Conservation (phyloP, 2,113 vertebrate genomes). For the Mionectes macconnelli region DNA sequence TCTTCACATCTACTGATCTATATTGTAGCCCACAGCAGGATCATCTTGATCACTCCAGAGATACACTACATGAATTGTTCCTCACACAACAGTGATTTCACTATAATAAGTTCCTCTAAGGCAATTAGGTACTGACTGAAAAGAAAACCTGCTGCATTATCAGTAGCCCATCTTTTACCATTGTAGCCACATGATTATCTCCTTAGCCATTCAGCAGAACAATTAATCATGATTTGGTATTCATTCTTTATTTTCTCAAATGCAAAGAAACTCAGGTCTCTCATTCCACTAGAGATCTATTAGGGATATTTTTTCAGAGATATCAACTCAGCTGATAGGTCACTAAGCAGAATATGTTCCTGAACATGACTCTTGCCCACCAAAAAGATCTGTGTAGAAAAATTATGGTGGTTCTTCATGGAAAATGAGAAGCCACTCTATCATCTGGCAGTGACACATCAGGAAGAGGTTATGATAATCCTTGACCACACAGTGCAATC, state of each 20-base stretch:
- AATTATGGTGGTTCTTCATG: neutral
- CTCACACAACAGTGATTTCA: conserved; percentile 3
- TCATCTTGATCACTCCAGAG: conserved; percentile 31
- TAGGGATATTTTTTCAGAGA: neutral
- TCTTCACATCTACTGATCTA: neutral
- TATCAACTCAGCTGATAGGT: neutral
- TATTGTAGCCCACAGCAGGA: conserved; percentile 33
- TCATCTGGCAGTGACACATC: neutral
- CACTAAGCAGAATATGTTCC: neutral
- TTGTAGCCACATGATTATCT: neutral
- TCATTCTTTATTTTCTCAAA: neutral
- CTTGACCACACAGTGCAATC: neutral
- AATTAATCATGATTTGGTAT: neutral
- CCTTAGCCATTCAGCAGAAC: neutral
- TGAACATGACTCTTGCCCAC: neutral
- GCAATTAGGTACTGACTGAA: conserved; percentile 23
- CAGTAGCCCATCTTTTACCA: neutral
- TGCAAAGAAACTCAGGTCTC: neutral
- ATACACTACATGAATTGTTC: neutral
- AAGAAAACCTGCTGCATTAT: conserved; percentile 21
- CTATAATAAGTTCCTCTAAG: conserved; percentile 41
- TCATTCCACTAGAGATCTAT: neutral
- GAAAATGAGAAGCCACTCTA: neutral
- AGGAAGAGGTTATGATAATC: neutral
- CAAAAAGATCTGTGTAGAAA: neutral